phyloP scores from a whole-genome alignment of 2,113 vertebrate genomes.

The Hassar affinis region DNA sequence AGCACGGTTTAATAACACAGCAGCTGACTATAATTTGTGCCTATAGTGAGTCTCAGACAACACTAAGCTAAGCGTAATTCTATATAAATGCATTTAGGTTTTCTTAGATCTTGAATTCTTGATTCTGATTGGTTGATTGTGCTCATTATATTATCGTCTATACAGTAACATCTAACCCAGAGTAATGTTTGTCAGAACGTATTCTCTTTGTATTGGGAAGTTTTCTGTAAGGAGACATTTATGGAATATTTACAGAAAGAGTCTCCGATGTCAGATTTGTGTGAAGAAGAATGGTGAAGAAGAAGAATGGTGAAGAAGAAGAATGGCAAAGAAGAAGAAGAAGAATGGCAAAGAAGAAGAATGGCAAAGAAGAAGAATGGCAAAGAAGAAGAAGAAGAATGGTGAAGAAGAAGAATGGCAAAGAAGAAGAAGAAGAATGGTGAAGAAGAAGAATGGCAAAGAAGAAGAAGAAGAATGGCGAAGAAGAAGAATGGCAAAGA shows the following conservation, averaged over 20 bases:
- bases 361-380: no score
- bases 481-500: no score
- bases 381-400: no score
- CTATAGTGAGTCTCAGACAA: not conserved
- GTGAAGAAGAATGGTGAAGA: no score
- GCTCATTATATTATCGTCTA: not conserved
- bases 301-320: no score
- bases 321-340: no score
- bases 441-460: no score
- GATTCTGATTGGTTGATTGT: not conserved
- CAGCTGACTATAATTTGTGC: conserved; percentile 2
- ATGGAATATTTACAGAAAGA: not conserved
- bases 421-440: no score
- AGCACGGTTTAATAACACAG: not conserved
- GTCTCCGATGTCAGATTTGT: not conserved
- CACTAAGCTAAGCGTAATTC: not conserved
- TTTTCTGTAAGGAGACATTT: not conserved
- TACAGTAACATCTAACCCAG: not conserved
- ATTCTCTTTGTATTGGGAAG: not conserved
- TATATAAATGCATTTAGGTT: not conserved
- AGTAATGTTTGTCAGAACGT: not conserved
- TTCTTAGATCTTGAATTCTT: not conserved
- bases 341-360: no score
- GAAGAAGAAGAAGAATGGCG: no score
- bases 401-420: no score